phyloP scores from a whole-genome alignment of 1,140 invertebrate species.

The Caerostris darwini region DNA sequence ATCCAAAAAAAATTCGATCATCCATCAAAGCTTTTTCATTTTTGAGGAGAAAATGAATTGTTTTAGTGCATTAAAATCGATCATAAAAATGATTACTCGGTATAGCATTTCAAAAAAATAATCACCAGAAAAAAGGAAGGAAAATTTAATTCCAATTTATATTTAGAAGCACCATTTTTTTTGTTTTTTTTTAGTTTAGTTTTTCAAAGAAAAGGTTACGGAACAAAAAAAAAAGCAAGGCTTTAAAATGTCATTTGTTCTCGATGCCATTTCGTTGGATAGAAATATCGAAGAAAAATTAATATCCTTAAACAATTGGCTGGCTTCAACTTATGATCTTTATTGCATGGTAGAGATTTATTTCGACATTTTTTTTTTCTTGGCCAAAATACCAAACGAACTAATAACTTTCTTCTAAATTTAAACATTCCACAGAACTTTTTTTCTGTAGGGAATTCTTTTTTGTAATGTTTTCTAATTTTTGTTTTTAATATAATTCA shows the following conservation, averaged over 20 bases:
- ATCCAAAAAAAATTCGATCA: no score
- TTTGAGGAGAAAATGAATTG: background rate
- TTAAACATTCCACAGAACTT: background rate
- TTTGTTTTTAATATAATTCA: background rate
- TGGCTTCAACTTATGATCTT: background rate
- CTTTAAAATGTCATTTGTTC: constrained; percentile 10
- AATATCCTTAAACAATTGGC: constrained; percentile 14
- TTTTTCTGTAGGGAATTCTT: background rate
- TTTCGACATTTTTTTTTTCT: background rate
- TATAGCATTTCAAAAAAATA: background rate
- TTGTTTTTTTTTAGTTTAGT: background rate
- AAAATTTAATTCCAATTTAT: background rate
- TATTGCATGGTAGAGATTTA: constrained; percentile 12
- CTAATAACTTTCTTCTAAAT: background rate
- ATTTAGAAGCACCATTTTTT: background rate
- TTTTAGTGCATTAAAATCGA: background rate
- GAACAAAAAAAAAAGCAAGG: background rate
- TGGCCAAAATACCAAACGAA: background rate
- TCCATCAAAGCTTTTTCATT: no score
- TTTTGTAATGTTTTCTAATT: background rate
- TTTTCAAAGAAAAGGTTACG: background rate
- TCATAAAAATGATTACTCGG: background rate
- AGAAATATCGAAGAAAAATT: background rate
- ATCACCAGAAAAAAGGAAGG: background rate
- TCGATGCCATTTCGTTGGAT: background rate